These are phyloP conservation scores for Anarrhichthys ocellatus DNA, from an alignment of 2,113 vertebrate species.

Conservation along the genomic window DNA sequence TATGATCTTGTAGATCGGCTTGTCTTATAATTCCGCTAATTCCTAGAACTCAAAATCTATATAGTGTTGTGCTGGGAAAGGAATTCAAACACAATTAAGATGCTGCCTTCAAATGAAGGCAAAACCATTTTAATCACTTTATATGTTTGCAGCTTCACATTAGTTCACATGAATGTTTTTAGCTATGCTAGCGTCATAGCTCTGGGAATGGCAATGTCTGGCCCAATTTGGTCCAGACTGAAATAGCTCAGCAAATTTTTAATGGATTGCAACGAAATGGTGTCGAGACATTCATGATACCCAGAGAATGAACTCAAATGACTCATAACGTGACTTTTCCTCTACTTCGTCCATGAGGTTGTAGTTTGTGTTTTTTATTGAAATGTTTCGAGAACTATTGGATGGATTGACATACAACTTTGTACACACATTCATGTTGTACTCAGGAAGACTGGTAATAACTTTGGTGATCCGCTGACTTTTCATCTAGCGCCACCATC, in stretches of 20 bases:
- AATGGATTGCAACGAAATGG: not conserved
- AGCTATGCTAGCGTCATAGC: not conserved
- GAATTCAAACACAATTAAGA: not conserved
- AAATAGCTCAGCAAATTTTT: not conserved
- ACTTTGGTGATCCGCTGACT: too few species aligned
- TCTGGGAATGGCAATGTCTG: not conserved
- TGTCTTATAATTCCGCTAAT: not conserved
- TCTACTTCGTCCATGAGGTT: too few species aligned
- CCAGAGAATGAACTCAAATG: too few species aligned
- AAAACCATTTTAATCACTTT: not conserved
- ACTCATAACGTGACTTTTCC: too few species aligned
- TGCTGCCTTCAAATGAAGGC: not conserved
- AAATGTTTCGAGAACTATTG: too few species aligned
- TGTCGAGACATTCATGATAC: not conserved
- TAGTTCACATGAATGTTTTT: not conserved
- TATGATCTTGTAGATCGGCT: conserved; percentile 8
- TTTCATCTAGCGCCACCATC: too few species aligned
- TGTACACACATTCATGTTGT: too few species aligned
- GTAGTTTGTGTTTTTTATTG: too few species aligned
- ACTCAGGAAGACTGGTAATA: too few species aligned
- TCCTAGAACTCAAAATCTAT: not conserved
- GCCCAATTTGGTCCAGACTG: not conserved
- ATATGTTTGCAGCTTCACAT: conserved; percentile 1
- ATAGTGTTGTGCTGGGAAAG: not conserved
- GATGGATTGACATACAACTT: too few species aligned